Percentiles rank a stretch among this genome's conserved stretches.
Evolutionary conservation across 2,797 vertebrate species (phyloP).

Genomic region (Platyrinchus mystaceus): DNA sequence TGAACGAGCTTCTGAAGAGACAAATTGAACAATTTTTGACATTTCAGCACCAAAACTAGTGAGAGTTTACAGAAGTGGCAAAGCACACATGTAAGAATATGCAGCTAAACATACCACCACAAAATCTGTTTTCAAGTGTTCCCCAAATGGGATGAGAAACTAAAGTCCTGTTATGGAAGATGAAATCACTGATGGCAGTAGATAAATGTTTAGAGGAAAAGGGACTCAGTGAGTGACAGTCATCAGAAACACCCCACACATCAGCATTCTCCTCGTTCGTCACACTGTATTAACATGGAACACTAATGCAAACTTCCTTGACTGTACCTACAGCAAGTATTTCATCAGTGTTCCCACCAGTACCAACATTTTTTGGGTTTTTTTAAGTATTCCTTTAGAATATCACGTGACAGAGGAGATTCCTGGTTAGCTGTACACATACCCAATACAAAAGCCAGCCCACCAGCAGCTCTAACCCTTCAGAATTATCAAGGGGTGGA

Average conservation of each 20-base stretch:
- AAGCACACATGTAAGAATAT: background rate
- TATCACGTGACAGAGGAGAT: background rate
- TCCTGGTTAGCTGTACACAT: background rate
- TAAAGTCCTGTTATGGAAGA: background rate
- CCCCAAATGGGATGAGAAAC: background rate
- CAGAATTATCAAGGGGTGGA: background rate
- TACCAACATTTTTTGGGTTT: background rate
- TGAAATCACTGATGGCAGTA: background rate
- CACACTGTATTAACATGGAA: fast-evolving
- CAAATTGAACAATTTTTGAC: background rate
- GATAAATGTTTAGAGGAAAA: background rate
- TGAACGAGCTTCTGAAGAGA: background rate
- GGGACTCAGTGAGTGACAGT: background rate
- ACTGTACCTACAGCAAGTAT: background rate
- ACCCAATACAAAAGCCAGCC: background rate
- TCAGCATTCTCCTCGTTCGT: background rate
- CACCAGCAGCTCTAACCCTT: background rate
- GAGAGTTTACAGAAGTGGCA: background rate
- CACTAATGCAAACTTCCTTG: background rate
- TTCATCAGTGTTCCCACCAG: background rate
- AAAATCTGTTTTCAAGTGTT: background rate
- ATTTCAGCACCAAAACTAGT: background rate
- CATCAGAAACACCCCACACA: background rate
- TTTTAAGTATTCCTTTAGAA: background rate
- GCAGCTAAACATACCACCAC: background rate